These are phyloP conservation scores for Heteromormyrus szaboi DNA, from an alignment of 2,797 vertebrate genomes.

Conservation along the genomic window DNA sequence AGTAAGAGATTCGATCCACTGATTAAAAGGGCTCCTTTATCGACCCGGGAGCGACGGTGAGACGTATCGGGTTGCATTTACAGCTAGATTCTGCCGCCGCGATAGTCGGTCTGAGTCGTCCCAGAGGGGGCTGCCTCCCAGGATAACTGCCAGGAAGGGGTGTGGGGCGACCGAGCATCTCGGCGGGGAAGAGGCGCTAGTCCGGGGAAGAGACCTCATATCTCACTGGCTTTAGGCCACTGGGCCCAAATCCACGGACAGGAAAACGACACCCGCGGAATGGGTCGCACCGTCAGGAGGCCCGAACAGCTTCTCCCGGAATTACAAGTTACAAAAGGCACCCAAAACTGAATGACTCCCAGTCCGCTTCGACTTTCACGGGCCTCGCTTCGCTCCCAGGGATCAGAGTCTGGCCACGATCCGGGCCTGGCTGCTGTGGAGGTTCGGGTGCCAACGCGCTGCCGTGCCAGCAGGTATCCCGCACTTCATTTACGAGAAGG, in stretches of 20 bases:
- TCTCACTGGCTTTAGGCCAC: background rate
- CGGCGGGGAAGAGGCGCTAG: background rate
- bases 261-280: background rate
- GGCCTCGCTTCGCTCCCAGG: background rate
- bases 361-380: background rate
- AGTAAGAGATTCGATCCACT: background rate
- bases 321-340: background rate
- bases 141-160: background rate
- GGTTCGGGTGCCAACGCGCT: background rate
- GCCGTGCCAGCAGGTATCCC: background rate
- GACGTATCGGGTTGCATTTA: background rate
- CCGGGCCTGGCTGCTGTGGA: background rate
- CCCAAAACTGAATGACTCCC: background rate
- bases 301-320: background rate
- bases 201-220: background rate
- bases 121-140: background rate
- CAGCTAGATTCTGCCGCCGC: background rate
- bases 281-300: background rate
- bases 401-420: background rate
- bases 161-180: background rate
- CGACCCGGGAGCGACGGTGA: background rate
- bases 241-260: background rate
- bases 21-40: background rate
- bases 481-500: background rate
- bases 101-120: background rate